A percentile compares a stretch with the other conserved stretches of the same genome.
Conservation (phyloP, 2,113 vertebrate species). For the Colaptes auratus region DNA sequence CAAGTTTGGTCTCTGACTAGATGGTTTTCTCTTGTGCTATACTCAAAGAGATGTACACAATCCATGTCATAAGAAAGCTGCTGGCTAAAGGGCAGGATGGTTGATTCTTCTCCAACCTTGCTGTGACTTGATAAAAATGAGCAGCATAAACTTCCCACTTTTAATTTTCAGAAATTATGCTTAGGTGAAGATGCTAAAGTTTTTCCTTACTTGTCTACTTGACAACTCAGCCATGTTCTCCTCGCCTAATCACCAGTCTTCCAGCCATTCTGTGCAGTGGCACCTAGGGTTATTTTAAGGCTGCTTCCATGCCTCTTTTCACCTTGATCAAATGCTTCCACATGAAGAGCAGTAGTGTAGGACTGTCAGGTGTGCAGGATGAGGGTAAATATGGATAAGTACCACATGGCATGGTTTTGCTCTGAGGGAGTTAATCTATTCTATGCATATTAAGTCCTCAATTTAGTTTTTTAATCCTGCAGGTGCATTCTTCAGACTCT, state of each 20-base stretch:
- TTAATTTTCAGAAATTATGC: not conserved
- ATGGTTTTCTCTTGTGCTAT: conserved; percentile 23
- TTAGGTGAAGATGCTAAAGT: not conserved
- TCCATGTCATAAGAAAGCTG: not conserved
- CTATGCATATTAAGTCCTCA: not conserved
- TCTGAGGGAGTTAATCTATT: not conserved
- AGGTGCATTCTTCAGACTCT: not conserved
- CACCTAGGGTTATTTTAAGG: not conserved
- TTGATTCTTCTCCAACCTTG: not conserved
- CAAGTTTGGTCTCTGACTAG: conserved; percentile 68
- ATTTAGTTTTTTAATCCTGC: not conserved
- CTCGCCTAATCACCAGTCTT: not conserved
- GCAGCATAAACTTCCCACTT: not conserved
- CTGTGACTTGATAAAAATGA: not conserved
- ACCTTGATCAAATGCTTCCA: rapidly evolving
- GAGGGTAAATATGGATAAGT: not conserved
- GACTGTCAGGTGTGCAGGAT: not conserved
- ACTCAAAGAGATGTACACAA: not conserved
- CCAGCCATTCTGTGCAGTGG: not conserved
- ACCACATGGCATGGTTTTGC: not conserved
- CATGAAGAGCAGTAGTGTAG: not conserved
- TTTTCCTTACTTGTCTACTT: not conserved
- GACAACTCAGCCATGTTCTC: not conserved
- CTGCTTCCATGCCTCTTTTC: not conserved
- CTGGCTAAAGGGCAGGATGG: not conserved